Conservation (phyloP, 1,140 invertebrate species). For the Magallana gigas region DNA sequence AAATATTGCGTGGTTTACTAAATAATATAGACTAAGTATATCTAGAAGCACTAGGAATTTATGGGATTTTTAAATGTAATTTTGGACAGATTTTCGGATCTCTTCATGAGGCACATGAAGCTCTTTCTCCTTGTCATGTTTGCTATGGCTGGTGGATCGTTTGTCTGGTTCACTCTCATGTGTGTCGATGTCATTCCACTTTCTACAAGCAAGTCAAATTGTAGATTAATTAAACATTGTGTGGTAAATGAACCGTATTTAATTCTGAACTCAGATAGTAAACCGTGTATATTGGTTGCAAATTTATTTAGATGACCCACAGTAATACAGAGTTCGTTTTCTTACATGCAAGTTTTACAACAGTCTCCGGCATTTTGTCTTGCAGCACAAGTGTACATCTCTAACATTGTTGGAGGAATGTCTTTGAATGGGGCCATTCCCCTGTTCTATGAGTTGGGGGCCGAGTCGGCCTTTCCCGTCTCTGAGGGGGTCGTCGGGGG, state of each 20-base stretch:
- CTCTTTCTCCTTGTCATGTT: constrained; percentile 62
- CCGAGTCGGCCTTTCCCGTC: constrained; percentile 81
- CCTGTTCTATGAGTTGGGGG: constrained; percentile 80
- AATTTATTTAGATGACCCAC: too few species aligned
- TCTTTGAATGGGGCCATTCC: constrained; percentile 79
- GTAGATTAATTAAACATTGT: too few species aligned
- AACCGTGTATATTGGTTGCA: too few species aligned
- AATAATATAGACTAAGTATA: neutral
- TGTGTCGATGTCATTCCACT: constrained; percentile 47
- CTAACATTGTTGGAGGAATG: constrained; percentile 73
- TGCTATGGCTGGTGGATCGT: constrained; percentile 52
- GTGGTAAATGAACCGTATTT: too few species aligned
- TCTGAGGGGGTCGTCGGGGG: constrained; percentile 80
- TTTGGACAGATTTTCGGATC: constrained; percentile 67
- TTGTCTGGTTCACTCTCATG: constrained; percentile 60
- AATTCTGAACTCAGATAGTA: too few species aligned
- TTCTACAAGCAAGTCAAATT: constrained; percentile 47
- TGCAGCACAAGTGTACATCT: constrained; percentile 65
- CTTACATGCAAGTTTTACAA: too few species aligned
- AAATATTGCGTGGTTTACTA: too few species aligned
- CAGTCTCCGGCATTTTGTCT: neutral
- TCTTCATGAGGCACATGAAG: constrained; percentile 67
- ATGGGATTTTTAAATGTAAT: neutral
- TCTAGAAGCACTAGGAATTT: neutral
- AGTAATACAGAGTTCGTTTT: too few species aligned